Evolutionary conservation across 2,888 invertebrate species (phyloP).

Genomic region (Limnephilus lunatus): DNA sequence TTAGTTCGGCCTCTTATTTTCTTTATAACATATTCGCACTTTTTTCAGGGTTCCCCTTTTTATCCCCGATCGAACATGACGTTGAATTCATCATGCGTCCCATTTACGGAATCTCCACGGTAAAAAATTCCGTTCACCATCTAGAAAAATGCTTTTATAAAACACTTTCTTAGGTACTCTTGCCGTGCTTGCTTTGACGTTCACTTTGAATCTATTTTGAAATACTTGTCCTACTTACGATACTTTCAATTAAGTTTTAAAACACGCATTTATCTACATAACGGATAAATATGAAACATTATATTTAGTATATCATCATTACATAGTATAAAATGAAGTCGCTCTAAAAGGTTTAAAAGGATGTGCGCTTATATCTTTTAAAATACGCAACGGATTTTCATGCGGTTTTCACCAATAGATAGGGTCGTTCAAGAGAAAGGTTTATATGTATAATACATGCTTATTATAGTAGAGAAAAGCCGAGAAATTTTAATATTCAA

Average conservation of each 20-base stretch:
- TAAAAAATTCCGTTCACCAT: neutral
- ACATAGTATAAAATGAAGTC: too few relatives aligned
- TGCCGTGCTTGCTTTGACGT: neutral
- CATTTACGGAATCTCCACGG: neutral
- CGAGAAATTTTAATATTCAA: too few relatives aligned
- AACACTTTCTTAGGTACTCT: neutral
- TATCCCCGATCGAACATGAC: slow-evolving; percentile 13
- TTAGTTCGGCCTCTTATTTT: neutral
- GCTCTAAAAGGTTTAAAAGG: too few relatives aligned
- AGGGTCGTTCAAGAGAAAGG: too few relatives aligned
- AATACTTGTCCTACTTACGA: neutral
- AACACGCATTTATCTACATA: neutral
- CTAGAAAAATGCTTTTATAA: neutral
- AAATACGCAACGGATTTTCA: too few relatives aligned
- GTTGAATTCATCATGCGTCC: slow-evolving; percentile 1
- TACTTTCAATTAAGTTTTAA: neutral
- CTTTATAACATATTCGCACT: neutral
- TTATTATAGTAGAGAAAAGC: too few relatives aligned
- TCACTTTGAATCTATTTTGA: neutral
- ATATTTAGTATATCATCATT: too few relatives aligned
- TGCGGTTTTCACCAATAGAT: too few relatives aligned
- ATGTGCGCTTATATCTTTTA: too few relatives aligned
- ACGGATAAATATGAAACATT: neutral
- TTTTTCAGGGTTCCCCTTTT: neutral
- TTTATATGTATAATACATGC: too few relatives aligned